Conservation (phyloP, 2,888 invertebrate species). For the Gandaritis pyraliata region DNA sequence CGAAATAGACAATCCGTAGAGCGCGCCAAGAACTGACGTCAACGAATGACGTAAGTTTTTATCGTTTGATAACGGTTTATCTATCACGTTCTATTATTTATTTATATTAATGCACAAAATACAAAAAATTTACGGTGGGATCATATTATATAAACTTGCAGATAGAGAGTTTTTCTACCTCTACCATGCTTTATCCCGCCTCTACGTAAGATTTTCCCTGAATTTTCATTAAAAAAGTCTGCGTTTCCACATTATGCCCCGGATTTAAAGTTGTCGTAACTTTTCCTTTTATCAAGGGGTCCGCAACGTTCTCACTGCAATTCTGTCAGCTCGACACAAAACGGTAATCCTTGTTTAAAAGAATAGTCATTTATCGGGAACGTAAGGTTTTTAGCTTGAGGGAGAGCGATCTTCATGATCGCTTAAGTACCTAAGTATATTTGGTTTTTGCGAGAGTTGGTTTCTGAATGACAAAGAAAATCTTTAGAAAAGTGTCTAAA, state of each 20-base stretch:
- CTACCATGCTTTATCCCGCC: too few species aligned
- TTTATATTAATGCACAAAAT: too few species aligned
- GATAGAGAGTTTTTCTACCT: too few species aligned
- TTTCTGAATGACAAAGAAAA: too few species aligned
- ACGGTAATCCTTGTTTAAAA: conserved; percentile 65
- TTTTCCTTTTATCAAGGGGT: conserved; percentile 17
- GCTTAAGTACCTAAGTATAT: too few species aligned
- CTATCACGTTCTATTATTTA: conserved; percentile 8
- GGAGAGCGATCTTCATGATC: background rate
- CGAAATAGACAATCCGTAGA: conserved; percentile 47
- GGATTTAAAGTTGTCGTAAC: conserved; percentile 22
- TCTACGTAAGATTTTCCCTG: background rate
- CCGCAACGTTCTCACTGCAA: background rate
- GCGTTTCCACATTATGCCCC: conserved; percentile 2
- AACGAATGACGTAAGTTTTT: conserved; percentile 24
- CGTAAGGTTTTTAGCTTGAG: conserved; percentile 1
- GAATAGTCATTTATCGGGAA: conserved; percentile 64
- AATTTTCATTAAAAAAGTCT: conserved; percentile 5
- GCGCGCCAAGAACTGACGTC: conserved; percentile 20
- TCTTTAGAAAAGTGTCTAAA: too few species aligned
- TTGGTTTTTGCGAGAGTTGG: too few species aligned
- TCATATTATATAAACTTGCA: too few species aligned
- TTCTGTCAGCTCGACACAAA: conserved; percentile 26
- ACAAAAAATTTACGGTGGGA: too few species aligned
- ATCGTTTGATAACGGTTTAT: conserved; percentile 12